Evolutionary conservation across 2,797 vertebrate genomes (phyloP).

Genomic region (Myoxocephalus aenaeus): DNA sequence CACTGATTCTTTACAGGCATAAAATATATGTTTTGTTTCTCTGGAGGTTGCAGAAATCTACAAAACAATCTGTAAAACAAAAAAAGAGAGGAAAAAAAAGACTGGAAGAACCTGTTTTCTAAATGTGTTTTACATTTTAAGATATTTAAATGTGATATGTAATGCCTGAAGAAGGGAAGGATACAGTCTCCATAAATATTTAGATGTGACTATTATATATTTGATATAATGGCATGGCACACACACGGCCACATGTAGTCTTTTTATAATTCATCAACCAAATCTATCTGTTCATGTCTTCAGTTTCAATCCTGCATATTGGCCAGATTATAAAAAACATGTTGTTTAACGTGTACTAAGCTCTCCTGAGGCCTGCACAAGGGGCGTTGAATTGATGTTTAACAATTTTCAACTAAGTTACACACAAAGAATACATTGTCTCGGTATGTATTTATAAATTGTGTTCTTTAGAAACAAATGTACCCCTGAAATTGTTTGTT

Average conservation of each 20-base stretch:
- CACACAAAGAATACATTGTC: neutral
- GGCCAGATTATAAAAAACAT: conserved; percentile 3
- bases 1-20: neutral
- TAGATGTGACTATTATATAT: conserved; percentile 1
- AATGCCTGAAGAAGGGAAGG: neutral
- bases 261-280: neutral
- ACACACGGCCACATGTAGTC: neutral
- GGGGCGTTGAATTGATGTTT: conserved; percentile 20
- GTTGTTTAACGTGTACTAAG: neutral
- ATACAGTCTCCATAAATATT: neutral
- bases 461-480: conserved; percentile 5
- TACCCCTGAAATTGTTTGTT: conserved; percentile 12
- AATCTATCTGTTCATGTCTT: neutral
- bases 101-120: neutral
- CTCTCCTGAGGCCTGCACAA: neutral
- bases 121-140: conserved; percentile 24
- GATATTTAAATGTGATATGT: neutral
- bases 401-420: conserved; percentile 5
- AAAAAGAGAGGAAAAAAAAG: neutral
- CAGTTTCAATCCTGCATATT: conserved; percentile 8
- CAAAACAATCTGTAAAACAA: neutral
- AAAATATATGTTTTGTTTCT: neutral
- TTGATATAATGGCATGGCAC: conserved; percentile 14
- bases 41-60: conserved; percentile 4
- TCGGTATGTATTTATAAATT: neutral